phyloP scores from a whole-genome alignment of 2,113 vertebrate species.

The Zapus hudsonius region DNA sequence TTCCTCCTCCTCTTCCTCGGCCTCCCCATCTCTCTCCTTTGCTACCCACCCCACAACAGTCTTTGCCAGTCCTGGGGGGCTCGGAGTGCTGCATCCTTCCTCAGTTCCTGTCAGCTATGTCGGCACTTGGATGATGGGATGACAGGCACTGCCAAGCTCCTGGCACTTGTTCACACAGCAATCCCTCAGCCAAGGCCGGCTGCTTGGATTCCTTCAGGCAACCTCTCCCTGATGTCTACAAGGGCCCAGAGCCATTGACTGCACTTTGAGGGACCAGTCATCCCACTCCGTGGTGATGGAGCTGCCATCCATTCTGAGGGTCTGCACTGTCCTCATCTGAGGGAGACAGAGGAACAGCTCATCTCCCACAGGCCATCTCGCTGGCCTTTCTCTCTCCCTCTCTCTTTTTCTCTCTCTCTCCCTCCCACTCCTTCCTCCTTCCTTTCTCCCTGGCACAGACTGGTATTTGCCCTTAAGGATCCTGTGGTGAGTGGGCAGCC shows the following conservation, averaged over 20 bases:
- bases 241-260: slow-evolving; percentile 8
- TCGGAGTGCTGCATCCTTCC: background rate
- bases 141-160: background rate
- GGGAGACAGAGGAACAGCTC: background rate
- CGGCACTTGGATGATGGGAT: background rate
- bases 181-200: background rate
- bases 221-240: background rate
- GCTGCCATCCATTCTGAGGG: background rate
- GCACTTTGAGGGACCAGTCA: background rate
- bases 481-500: background rate
- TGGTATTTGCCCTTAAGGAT: background rate
- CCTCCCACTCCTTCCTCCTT: too few species aligned
- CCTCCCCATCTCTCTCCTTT: background rate
- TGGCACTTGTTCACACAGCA: too few species aligned
- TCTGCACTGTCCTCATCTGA: background rate
- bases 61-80: background rate
- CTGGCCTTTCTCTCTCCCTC: background rate
- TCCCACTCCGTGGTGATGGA: too few species aligned
- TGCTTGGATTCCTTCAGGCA: background rate
- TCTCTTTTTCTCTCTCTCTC: too few species aligned
- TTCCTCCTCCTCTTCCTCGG: background rate
- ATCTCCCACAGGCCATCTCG: background rate
- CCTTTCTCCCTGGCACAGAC: background rate
- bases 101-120: background rate
- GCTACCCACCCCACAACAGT: background rate